These are phyloP conservation scores for Scrobipalpa atriplicella DNA, from an alignment of 2,888 invertebrate species.

Conservation along the genomic window DNA sequence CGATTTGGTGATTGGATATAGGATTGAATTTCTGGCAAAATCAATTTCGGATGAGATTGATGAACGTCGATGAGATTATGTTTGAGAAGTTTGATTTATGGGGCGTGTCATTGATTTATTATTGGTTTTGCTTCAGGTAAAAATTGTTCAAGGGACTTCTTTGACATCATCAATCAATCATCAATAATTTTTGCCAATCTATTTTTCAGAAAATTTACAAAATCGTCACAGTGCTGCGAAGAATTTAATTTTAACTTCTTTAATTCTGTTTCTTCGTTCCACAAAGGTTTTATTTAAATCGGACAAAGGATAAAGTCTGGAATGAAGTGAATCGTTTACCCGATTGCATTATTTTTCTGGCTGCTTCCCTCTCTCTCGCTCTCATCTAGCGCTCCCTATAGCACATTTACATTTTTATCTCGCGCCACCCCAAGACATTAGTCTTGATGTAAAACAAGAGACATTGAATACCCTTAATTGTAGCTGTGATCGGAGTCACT, in stretches of 20 bases:
- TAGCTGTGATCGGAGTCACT: conserved; percentile 53
- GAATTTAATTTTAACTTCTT: neutral
- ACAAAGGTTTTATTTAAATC: neutral
- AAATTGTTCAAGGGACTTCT: neutral
- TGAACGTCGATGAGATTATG: conserved; percentile 8
- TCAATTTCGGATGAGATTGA: conserved; percentile 16
- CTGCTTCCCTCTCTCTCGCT: conserved; percentile 3
- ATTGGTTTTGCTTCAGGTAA: conserved; percentile 5
- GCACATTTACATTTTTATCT: conserved; percentile 62
- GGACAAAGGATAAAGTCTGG: conserved; percentile 1
- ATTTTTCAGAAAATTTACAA: neutral
- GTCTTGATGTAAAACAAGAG: conserved; percentile 64
- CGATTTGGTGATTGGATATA: conserved; percentile 29
- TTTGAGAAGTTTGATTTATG: conserved; percentile 16
- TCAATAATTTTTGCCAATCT: neutral
- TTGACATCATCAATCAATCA: neutral
- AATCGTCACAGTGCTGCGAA: neutral
- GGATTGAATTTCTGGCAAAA: conserved; percentile 21
- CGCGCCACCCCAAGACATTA: conserved; percentile 51
- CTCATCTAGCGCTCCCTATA: conserved; percentile 24
- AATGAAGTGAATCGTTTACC: conserved; percentile 15
- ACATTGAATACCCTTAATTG: conserved; percentile 62
- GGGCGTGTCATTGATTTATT: conserved; percentile 12
- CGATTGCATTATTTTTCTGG: conserved; percentile 19
- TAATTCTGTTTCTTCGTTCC: neutral